Percentiles rank a stretch among this genome's conserved stretches.
Evolutionary conservation across 2,113 vertebrate genomes (phyloP).

Genomic region (Chauna torquata): DNA sequence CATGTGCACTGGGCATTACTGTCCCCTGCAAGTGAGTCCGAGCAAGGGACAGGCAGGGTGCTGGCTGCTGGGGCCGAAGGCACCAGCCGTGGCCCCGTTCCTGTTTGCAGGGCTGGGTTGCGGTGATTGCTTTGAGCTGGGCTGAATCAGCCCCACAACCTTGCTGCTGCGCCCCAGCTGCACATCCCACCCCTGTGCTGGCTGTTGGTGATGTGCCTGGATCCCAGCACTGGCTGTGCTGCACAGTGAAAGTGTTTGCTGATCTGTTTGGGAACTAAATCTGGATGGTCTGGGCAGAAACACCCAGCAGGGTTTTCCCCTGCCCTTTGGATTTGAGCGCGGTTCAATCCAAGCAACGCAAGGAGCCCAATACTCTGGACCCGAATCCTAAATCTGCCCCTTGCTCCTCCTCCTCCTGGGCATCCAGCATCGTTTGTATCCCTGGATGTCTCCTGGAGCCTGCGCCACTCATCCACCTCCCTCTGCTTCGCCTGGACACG

Average conservation of each 20-base stretch:
- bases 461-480: not conserved
- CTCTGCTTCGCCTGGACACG: not conserved
- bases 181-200: not conserved
- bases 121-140: rapidly evolving
- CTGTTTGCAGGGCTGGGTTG: rapidly evolving
- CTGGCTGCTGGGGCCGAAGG: not conserved
- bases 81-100: not conserved
- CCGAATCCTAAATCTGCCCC: too few species aligned
- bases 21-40: not conserved
- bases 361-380: not conserved
- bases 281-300: not conserved
- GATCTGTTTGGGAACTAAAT: too few species aligned
- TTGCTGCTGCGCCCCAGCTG: not conserved
- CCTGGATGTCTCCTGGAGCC: too few species aligned
- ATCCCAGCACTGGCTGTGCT: not conserved
- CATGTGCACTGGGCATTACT: too few species aligned
- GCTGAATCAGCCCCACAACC: not conserved
- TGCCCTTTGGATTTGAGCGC: not conserved
- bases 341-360: not conserved
- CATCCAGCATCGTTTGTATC: too few species aligned
- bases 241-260: too few species aligned
- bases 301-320: not conserved
- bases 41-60: not conserved
- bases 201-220: not conserved
- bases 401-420: too few species aligned